Base-by-base conservation (phyloP, 2,113 vertebrate species). In the Microcebus griseorufus region DNA sequence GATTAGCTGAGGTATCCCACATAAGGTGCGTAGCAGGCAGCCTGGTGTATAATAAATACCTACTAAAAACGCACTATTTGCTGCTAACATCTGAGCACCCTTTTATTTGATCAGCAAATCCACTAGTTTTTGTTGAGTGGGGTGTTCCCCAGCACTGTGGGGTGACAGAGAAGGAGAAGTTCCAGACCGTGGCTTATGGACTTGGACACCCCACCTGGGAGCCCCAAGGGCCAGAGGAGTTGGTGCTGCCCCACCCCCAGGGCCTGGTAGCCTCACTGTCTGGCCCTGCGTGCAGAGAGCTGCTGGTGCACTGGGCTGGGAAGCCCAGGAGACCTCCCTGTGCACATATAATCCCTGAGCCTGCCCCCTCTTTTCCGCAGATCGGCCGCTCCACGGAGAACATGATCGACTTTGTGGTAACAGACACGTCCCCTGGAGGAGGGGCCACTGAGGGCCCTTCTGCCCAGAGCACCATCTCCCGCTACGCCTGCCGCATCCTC, bases 341-440 rank as follows among this genome's bases (percentile, higher is more conserved):
- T 16, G 39, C 22, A 2, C 32, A 12, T 53, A 23, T 64, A 29
- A 67, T 11, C 32, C 37, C 58, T 75, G 45, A 75, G 42, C 69
- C 76, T 32, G 22, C 48, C 62, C 73, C 55, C 73, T 4, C 37
- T 39, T 69, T 75, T 29, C 78, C 76, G 25, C 97, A 99, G 99
- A 99, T 99, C 1, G 99, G 99, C 62, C 99, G 99, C 45, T 99
- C 99, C 87, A 99, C 99, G 0, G 99, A 99, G 98, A 99, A 99
- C 98, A 99, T 99, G 99, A 99, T 99, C 1, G 99, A 99, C 98
- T 99, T 99, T 20, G 99, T 99, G 98, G 99, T 99, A 94, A 99
- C 99, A 2, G 99, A 99, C 98, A 99, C 99, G 0, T 97, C 98
- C 0, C 98, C 99, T 4, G 98, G 99, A 32, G 97, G 98, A 39